A percentile compares a stretch with the other conserved stretches of the same genome.
Conservation (phyloP, 1,140 invertebrate species). For the Zeugodacus cucurbitae region DNA sequence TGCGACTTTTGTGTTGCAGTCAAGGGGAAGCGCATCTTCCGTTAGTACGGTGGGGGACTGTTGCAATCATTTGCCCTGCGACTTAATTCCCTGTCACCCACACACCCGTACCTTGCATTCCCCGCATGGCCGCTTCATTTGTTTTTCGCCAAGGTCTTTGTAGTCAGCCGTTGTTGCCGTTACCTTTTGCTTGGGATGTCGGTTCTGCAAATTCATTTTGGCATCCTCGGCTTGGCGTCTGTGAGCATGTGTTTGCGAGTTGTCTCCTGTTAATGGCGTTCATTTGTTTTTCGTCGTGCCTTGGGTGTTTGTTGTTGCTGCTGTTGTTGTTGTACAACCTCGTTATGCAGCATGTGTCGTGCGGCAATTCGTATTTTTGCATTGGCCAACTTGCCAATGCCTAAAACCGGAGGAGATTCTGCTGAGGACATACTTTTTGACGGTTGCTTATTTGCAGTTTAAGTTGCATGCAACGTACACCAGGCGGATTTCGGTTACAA, state of each 20-base stretch:
- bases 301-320: neutral
- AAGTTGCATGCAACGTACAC: conserved; percentile 25
- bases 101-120: neutral
- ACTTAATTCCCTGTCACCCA: neutral
- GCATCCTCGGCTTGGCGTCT: neutral
- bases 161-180: too few relatives aligned
- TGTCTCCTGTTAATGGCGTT: neutral
- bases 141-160: conserved; percentile 2
- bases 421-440: conserved; percentile 19
- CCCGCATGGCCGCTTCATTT: neutral
- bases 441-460: conserved; percentile 21
- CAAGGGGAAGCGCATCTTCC: too few relatives aligned
- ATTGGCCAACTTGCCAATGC: conserved; percentile 9
- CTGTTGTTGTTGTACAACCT: neutral
- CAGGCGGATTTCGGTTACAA: neutral
- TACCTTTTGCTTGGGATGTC: neutral
- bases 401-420: neutral
- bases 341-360: neutral
- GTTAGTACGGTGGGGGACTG: neutral
- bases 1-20: too few relatives aligned
- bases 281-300: neutral
- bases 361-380: neutral
- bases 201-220: neutral
- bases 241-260: neutral
- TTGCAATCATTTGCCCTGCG: neutral